phyloP scores from a whole-genome alignment of 2,888 invertebrate genomes.

The Andrena trimmerana region DNA sequence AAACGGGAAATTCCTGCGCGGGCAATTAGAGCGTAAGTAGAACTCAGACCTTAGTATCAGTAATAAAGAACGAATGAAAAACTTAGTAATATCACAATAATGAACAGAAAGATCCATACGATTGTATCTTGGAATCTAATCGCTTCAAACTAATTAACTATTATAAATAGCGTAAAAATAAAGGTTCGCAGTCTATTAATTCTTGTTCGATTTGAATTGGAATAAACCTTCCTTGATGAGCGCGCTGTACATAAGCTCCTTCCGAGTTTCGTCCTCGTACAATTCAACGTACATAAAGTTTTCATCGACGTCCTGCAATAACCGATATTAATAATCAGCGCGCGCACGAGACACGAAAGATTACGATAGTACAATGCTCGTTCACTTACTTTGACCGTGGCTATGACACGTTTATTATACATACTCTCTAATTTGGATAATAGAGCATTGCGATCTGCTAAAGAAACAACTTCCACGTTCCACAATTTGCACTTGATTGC shows the following conservation, averaged over 20 bases:
- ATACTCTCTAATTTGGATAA: constrained; percentile 30
- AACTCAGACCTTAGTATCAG: no score
- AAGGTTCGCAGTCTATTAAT: constrained; percentile 12
- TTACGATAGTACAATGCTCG: background rate
- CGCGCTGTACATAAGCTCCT: constrained; percentile 63
- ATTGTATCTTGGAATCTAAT: background rate
- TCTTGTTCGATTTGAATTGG: constrained; percentile 2
- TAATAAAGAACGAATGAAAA: constrained; percentile 7
- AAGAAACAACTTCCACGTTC: constrained; percentile 46
- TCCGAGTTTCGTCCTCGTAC: constrained; percentile 66
- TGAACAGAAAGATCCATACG: constrained; percentile 11
- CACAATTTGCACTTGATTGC: constrained; percentile 72
- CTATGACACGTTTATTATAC: constrained; percentile 49
- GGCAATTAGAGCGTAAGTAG: no score
- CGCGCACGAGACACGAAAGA: background rate
- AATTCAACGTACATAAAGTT: constrained; percentile 66
- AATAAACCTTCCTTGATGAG: constrained; percentile 72
- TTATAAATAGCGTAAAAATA: constrained; percentile 15
- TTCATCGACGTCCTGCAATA: constrained; percentile 55
- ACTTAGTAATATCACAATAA: background rate
- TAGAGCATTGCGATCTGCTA: background rate
- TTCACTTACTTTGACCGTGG: constrained; percentile 67
- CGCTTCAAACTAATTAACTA: constrained; percentile 1
- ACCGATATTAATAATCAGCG: constrained; percentile 23
- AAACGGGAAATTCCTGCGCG: no score